Evolutionary conservation across 1,140 invertebrate genomes (phyloP).

Genomic region (Marisa cornuarietis): DNA sequence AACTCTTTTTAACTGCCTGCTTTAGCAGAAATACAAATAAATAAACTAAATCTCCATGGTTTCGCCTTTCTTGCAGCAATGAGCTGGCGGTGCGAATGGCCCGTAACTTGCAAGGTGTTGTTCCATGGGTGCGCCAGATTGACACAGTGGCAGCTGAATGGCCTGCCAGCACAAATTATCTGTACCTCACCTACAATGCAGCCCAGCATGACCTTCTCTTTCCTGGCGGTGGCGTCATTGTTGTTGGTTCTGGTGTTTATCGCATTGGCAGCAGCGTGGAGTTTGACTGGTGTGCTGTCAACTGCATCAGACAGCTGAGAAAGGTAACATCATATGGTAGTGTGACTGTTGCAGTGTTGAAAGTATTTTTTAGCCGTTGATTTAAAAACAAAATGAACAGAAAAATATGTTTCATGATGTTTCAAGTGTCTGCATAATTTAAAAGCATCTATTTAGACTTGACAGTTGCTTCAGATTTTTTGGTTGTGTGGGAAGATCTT

Average conservation of each 20-base stretch:
- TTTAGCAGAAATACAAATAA: too few relatives aligned
- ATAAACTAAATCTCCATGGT: too few relatives aligned
- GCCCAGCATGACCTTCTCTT: slow-evolving; percentile 86
- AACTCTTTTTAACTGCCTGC: too few relatives aligned
- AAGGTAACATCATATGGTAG: slow-evolving; percentile 74
- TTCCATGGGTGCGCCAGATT: slow-evolving; percentile 95
- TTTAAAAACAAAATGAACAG: too few relatives aligned
- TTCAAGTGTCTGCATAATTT: too few relatives aligned
- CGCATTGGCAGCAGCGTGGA: slow-evolving; percentile 99
- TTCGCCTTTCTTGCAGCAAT: slow-evolving; percentile 58
- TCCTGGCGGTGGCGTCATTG: slow-evolving; percentile 77
- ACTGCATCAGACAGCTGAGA: slow-evolving; percentile 90
- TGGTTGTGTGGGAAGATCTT: background rate
- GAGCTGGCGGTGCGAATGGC: slow-evolving; percentile 66
- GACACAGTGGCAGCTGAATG: slow-evolving; percentile 99
- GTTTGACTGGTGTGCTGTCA: slow-evolving; percentile 99
- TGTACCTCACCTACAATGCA: slow-evolving; percentile 97
- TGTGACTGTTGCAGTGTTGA: background rate
- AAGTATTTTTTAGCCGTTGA: background rate
- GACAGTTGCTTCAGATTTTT: too few relatives aligned
- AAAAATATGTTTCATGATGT: too few relatives aligned
- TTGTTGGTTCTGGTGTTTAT: slow-evolving; percentile 93
- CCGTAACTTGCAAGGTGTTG: slow-evolving; percentile 69
- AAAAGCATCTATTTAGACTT: too few relatives aligned
- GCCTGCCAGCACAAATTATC: slow-evolving; percentile 97